A percentile compares a stretch with the other conserved stretches of the same genome.
Evolutionary conservation across 1,140 invertebrate species (phyloP).

Genomic region (Psix sp.): DNA sequence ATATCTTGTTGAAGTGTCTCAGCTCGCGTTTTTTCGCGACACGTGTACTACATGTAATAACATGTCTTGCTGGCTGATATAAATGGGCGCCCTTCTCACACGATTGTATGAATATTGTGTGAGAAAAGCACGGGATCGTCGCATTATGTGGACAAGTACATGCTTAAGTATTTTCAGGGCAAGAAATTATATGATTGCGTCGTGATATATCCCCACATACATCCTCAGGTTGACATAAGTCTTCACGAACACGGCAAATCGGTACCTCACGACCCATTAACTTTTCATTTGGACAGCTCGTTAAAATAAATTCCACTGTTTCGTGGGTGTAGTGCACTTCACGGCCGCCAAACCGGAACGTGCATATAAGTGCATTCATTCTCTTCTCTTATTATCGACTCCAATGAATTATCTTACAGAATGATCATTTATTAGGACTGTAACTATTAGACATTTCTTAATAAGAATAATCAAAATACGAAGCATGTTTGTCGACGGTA

Average conservation of each 20-base stretch:
- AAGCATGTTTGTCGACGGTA: too few species aligned
- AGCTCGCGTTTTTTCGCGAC: too few species aligned
- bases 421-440: conserved; percentile 62
- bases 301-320: conserved; percentile 68
- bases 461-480: too few species aligned
- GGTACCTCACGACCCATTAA: conserved; percentile 66
- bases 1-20: too few species aligned
- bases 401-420: conserved; percentile 64
- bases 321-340: conserved; percentile 61
- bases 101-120: conserved; percentile 43
- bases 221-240: conserved; percentile 55
- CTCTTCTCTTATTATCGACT: conserved; percentile 69
- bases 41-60: conserved; percentile 52
- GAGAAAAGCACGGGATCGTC: conserved; percentile 36
- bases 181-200: conserved; percentile 54
- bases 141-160: conserved; percentile 36
- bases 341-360: conserved; percentile 38
- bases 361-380: conserved; percentile 17
- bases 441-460: too few species aligned
- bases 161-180: conserved; percentile 37
- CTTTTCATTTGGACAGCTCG: conserved; percentile 64
- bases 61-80: conserved; percentile 32
- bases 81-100: conserved; percentile 26
- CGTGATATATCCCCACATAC: conserved; percentile 53
- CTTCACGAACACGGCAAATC: conserved; percentile 55